phyloP scores from a whole-genome alignment of 2,113 vertebrate species.

The Vidua chalybeata region DNA sequence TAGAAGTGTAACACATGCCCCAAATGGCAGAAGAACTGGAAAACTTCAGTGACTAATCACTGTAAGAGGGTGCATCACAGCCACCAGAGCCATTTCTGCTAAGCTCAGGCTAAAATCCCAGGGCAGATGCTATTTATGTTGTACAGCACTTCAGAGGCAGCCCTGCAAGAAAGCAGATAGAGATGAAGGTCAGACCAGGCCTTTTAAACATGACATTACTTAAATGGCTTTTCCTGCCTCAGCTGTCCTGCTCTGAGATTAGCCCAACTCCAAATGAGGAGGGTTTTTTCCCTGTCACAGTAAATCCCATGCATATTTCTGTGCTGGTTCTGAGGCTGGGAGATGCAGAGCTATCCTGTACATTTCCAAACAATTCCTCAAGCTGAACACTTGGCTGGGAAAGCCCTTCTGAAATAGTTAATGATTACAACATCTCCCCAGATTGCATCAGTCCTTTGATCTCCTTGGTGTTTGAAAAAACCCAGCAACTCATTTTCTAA shows the following conservation, averaged over 20 bases:
- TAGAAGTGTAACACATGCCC: neutral
- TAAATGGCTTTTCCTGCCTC: constrained; percentile 66
- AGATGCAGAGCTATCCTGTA: neutral
- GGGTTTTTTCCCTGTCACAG: neutral
- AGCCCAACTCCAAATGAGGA: constrained; percentile 20
- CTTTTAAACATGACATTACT: constrained; percentile 56
- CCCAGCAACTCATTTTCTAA: constrained; percentile 26
- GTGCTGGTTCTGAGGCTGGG: neutral
- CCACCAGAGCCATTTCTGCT: constrained; percentile 47
- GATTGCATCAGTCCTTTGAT: constrained; percentile 4
- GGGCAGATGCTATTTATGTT: constrained; percentile 53
- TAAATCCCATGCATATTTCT: constrained; percentile 22
- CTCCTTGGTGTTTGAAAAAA: neutral
- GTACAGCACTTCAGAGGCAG: constrained; percentile 38
- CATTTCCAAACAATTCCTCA: neutral
- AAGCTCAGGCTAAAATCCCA: constrained; percentile 54
- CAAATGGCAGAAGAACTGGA: constrained; percentile 27
- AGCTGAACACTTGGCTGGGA: neutral
- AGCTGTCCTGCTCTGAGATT: constrained; percentile 65
- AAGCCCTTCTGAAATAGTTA: constrained; percentile 34
- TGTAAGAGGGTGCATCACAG: neutral
- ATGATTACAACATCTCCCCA: neutral
- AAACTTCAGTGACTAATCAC: constrained; percentile 35
- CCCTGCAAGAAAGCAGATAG: constrained; percentile 39
- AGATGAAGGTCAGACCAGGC: constrained; percentile 59